Evolutionary conservation across 2,113 vertebrate genomes (phyloP).

Genomic region (Pelecanoides urinatrix): DNA sequence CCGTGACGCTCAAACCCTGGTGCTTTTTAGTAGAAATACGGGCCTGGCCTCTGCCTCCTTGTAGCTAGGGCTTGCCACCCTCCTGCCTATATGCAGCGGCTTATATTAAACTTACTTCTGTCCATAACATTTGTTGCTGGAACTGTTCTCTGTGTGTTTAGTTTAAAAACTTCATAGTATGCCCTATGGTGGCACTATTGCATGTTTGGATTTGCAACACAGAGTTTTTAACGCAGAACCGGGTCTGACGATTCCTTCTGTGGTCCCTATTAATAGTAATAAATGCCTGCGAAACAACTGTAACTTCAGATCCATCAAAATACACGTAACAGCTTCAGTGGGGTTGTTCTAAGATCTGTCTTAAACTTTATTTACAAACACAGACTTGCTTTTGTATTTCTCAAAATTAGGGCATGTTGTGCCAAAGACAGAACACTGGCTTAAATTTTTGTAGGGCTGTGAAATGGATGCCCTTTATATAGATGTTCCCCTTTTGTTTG

Average conservation of each 20-base stretch:
- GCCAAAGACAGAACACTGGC: background rate
- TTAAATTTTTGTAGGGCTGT: background rate
- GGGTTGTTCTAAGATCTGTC: background rate
- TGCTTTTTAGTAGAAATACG: background rate
- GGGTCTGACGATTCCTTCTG: background rate
- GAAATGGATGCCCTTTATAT: background rate
- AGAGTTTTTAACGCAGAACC: background rate
- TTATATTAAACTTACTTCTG: background rate
- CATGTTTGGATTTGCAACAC: background rate
- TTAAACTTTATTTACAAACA: background rate
- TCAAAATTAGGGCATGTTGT: background rate
- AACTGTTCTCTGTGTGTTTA: background rate
- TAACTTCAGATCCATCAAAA: background rate
- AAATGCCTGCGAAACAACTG: background rate
- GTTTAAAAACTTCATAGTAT: background rate
- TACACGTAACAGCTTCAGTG: background rate
- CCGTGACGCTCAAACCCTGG: rapidly evolving
- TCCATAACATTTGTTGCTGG: background rate
- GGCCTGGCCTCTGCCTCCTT: background rate
- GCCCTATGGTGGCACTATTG: background rate
- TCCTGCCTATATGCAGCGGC: background rate
- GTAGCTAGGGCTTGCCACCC: no score
- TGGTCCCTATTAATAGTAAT: background rate
- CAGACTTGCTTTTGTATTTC: background rate
- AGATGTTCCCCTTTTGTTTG: background rate